Evolutionary conservation across 2,797 vertebrate genomes (phyloP).

Genomic region (Acrossocheilus wenchowensis): DNA sequence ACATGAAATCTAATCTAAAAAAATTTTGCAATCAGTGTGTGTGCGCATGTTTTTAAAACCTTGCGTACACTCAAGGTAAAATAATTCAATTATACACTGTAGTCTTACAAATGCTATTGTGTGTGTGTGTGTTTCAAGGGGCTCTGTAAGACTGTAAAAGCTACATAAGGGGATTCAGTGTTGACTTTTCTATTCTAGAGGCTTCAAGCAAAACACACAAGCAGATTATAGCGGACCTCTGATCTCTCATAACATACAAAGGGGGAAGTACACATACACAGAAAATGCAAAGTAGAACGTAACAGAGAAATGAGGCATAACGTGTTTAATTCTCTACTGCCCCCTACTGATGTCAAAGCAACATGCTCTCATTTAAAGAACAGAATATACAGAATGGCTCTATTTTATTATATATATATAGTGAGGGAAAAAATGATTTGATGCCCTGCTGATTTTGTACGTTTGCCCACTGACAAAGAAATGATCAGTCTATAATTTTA

Average conservation of each 20-base stretch:
- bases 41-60: neutral
- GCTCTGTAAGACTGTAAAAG: conserved; percentile 1
- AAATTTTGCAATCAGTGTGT: neutral
- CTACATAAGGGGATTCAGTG: neutral
- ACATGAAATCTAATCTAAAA: neutral
- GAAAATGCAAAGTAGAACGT: neutral
- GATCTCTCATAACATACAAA: neutral
- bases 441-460: no score
- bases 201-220: neutral
- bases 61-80: neutral
- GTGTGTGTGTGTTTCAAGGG: neutral
- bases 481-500: no score
- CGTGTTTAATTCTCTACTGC: neutral
- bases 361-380: neutral
- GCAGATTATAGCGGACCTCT: neutral
- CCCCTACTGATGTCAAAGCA: conserved; percentile 13
- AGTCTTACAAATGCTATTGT: neutral
- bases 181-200: neutral
- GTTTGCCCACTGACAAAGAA: no score
- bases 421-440: no score
- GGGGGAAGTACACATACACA: neutral
- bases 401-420: no score
- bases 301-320: neutral
- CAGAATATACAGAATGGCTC: neutral
- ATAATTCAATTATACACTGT: neutral